Evolutionary conservation across 2,113 vertebrate genomes (phyloP).

Genomic region (Campylomormyrus tamandua): DNA sequence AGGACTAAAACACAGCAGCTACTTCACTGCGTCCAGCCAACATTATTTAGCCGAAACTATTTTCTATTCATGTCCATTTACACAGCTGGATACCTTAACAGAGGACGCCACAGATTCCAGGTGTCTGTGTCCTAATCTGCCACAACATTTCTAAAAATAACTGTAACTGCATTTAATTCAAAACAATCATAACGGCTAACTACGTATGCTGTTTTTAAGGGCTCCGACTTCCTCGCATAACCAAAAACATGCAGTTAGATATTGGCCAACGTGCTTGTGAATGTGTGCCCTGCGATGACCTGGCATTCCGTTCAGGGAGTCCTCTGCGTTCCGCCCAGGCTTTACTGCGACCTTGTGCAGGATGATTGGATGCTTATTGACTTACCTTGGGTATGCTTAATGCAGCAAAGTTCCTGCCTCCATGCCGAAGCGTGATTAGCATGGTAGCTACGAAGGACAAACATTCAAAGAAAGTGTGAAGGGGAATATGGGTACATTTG

Average conservation of each 20-base stretch:
- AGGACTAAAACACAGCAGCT: background rate
- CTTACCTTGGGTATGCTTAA: background rate
- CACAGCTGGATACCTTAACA: background rate
- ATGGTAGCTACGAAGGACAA: background rate
- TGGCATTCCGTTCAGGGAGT: background rate
- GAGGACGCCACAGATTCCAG: background rate
- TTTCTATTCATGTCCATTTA: background rate
- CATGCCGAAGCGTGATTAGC: background rate
- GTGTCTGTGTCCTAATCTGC: background rate
- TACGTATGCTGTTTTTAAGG: background rate
- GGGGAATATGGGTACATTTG: background rate
- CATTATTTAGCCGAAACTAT: background rate
- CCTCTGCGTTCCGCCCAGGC: background rate
- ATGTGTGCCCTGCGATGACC: background rate
- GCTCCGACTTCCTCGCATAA: background rate
- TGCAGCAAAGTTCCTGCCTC: background rate
- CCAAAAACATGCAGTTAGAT: background rate
- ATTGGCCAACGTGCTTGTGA: background rate
- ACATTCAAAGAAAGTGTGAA: background rate
- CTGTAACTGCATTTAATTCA: background rate
- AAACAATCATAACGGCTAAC: background rate
- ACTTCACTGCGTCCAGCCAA: background rate
- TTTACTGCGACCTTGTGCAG: background rate
- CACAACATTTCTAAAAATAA: background rate
- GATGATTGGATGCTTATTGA: slow-evolving; percentile 4